These are phyloP conservation scores for Alosa sapidissima DNA, from an alignment of 2,797 vertebrate genomes.

Conservation along the genomic window DNA sequence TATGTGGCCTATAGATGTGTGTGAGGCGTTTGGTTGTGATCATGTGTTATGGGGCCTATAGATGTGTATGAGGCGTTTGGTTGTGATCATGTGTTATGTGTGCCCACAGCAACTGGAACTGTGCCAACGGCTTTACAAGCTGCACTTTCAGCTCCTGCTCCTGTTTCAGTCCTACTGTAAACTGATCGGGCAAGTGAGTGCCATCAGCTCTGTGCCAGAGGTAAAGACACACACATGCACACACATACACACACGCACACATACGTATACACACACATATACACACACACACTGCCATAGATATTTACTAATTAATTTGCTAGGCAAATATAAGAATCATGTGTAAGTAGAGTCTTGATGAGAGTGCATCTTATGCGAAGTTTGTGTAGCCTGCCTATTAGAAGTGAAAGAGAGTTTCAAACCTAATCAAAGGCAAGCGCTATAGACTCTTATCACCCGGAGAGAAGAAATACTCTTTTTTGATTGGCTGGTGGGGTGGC, in stretches of 20 bases:
- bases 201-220: constrained; percentile 95
- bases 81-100: constrained; percentile 37
- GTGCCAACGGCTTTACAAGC: constrained; percentile 96
- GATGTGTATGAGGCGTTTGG: constrained; percentile 36
- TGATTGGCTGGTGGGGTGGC: too few relatives aligned
- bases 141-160: constrained; percentile 97
- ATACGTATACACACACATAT: background rate
- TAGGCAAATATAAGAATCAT: too few relatives aligned
- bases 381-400: too few relatives aligned
- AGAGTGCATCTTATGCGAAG: too few relatives aligned
- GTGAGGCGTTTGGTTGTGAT: constrained; percentile 38
- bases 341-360: too few relatives aligned
- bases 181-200: constrained; percentile 95
- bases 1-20: constrained; percentile 14
- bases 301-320: too few relatives aligned
- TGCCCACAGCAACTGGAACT: constrained; percentile 92
- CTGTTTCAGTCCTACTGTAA: constrained; percentile 99
- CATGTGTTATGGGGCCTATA: background rate
- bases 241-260: background rate
- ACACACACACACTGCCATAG: too few relatives aligned
- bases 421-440: too few relatives aligned
- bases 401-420: too few relatives aligned
- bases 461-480: too few relatives aligned
- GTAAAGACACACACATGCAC: constrained; percentile 62
- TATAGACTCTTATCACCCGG: too few relatives aligned